phyloP scores from a whole-genome alignment of 1,140 invertebrate genomes.

The Ceratina calcarata region DNA sequence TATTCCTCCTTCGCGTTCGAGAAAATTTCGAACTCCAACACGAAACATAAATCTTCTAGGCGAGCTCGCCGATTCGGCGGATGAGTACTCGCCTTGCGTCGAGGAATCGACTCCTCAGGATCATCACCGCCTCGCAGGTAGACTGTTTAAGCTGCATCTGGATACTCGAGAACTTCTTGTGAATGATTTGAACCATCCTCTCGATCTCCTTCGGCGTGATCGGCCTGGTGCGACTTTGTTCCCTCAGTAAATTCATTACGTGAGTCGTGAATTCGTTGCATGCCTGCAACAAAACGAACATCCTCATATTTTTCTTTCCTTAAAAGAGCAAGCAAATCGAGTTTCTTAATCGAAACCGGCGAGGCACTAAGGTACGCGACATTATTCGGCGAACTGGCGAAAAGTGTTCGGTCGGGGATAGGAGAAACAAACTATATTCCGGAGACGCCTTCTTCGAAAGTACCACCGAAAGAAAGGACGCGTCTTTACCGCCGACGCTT shows the following conservation, averaged over 20 bases:
- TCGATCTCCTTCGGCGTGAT: constrained; percentile 98
- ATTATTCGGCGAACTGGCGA: too few species aligned
- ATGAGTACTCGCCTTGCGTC: constrained; percentile 88
- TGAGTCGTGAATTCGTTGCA: constrained; percentile 99
- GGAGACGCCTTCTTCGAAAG: too few species aligned
- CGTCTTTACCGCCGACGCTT: not conserved
- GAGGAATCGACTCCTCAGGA: constrained; percentile 94
- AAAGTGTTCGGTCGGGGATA: too few species aligned
- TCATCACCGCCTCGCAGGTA: constrained; percentile 99
- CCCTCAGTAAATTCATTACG: constrained; percentile 98
- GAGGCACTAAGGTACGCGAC: too few species aligned
- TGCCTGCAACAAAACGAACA: constrained; percentile 85
- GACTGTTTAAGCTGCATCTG: constrained; percentile 99
- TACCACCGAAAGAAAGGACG: not conserved
- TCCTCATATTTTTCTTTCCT: not conserved
- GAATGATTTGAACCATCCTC: constrained; percentile 99
- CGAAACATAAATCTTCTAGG: too few species aligned
- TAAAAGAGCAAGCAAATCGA: not conserved
- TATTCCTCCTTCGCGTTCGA: not conserved
- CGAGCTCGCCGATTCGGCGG: not conserved
- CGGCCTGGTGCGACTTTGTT: constrained; percentile 97
- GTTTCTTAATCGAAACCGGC: not conserved
- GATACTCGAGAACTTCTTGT: constrained; percentile 99
- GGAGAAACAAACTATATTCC: too few species aligned
- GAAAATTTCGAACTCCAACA: not conserved